Conservation (phyloP, 1,140 invertebrate genomes). For the Neuroterus valhalla region DNA sequence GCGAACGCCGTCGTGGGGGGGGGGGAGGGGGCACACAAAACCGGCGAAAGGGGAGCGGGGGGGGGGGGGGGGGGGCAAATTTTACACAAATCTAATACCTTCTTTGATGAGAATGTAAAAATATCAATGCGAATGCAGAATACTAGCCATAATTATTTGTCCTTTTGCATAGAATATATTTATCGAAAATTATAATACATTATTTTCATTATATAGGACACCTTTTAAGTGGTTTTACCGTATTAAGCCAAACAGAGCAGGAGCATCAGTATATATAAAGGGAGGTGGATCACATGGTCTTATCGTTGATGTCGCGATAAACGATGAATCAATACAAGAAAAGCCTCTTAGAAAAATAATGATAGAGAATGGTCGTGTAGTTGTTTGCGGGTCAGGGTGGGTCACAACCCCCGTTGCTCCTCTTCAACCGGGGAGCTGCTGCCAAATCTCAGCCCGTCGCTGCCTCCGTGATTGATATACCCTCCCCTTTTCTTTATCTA, state of each 20-base stretch:
- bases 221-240: too few relatives aligned
- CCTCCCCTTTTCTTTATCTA: slow-evolving; percentile 56
- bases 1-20: too few relatives aligned
- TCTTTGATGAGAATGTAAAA: too few relatives aligned
- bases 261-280: neutral
- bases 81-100: too few relatives aligned
- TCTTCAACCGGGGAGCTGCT: slow-evolving; percentile 55
- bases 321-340: slow-evolving; percentile 53
- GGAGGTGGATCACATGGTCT: neutral
- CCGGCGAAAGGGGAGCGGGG: too few relatives aligned
- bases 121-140: too few relatives aligned
- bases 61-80: too few relatives aligned
- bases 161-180: too few relatives aligned
- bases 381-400: slow-evolving; percentile 51
- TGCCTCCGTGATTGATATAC: slow-evolving; percentile 65
- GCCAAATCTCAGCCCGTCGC: slow-evolving; percentile 65
- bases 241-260: neutral
- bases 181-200: too few relatives aligned
- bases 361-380: slow-evolving; percentile 56
- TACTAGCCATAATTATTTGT: too few relatives aligned
- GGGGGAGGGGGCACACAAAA: too few relatives aligned
- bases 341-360: slow-evolving; percentile 60
- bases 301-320: slow-evolving; percentile 55
- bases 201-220: too few relatives aligned
- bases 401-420: slow-evolving; percentile 44